These are phyloP conservation scores for Ditula angustiorana DNA, from an alignment of 2,888 invertebrate genomes.

Conservation along the genomic window DNA sequence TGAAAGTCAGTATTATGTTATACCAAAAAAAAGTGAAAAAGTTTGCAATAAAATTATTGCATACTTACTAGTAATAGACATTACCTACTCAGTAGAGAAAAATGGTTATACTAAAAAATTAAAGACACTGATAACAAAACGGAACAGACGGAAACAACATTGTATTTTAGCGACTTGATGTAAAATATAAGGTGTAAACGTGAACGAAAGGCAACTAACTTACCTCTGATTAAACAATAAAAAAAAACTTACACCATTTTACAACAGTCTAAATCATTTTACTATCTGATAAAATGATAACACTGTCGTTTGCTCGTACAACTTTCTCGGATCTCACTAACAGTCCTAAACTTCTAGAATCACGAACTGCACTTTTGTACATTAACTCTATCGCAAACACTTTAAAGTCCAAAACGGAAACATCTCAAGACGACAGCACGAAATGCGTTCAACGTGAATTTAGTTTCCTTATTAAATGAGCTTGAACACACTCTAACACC, in stretches of 20 bases:
- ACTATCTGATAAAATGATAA: neutral
- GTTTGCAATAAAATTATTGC: too few species aligned
- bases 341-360: neutral
- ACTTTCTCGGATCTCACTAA: slow-evolving; percentile 9
- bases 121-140: too few species aligned
- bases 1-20: too few species aligned
- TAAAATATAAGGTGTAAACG: too few species aligned
- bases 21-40: too few species aligned
- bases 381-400: neutral
- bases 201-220: too few species aligned
- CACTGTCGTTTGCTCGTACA: neutral
- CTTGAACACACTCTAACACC: neutral
- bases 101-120: too few species aligned
- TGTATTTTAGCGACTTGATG: too few species aligned
- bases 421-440: neutral
- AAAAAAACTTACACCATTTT: slow-evolving; percentile 6
- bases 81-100: too few species aligned
- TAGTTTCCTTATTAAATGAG: slow-evolving; percentile 27
- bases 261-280: slow-evolving; percentile 2
- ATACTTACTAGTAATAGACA: too few species aligned
- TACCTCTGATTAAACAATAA: neutral
- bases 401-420: slow-evolving; percentile 11
- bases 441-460: slow-evolving; percentile 31
- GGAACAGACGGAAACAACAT: too few species aligned
- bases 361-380: neutral